These are phyloP conservation scores for Polyommatus iphigenia DNA, from an alignment of 2,888 invertebrate species.

Conservation along the genomic window DNA sequence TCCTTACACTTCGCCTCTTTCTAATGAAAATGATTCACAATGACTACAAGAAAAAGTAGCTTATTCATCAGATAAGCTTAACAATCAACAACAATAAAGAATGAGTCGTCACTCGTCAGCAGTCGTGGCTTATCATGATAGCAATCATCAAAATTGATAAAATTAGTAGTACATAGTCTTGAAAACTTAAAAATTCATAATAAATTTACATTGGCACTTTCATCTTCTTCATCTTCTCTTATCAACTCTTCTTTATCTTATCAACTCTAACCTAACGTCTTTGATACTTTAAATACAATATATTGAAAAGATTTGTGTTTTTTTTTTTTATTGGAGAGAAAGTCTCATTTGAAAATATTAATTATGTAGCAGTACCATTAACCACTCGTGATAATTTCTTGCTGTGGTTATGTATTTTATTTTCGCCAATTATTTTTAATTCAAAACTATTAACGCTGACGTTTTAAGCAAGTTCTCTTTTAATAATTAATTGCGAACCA, in stretches of 20 bases:
- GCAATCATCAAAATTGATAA: not conserved
- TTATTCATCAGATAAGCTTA: slow-evolving; percentile 4
- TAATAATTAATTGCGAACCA: slow-evolving; percentile 39
- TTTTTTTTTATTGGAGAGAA: too few relatives aligned
- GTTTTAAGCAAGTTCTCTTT: not conserved
- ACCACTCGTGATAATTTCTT: not conserved
- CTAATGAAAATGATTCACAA: not conserved
- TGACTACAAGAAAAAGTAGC: slow-evolving; percentile 4
- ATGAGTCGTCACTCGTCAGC: not conserved
- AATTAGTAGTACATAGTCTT: not conserved
- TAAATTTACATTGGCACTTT: not conserved
- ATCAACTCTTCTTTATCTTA: too few relatives aligned
- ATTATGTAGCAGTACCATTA: not conserved
- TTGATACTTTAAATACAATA: slow-evolving; percentile 4
- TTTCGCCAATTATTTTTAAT: slow-evolving; percentile 1
- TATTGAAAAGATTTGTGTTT: not conserved
- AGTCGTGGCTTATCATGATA: not conserved
- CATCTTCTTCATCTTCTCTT: not conserved
- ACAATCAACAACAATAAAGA: slow-evolving; percentile 2
- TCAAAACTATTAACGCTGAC: not conserved
- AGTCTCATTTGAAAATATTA: not conserved
- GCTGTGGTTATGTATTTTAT: not conserved
- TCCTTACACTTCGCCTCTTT: not conserved
- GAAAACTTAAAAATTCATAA: not conserved
- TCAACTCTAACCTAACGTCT: not conserved